Evolutionary conservation across 2,113 vertebrate genomes (phyloP).

Genomic region (Corythoichthys haematopterus): DNA sequence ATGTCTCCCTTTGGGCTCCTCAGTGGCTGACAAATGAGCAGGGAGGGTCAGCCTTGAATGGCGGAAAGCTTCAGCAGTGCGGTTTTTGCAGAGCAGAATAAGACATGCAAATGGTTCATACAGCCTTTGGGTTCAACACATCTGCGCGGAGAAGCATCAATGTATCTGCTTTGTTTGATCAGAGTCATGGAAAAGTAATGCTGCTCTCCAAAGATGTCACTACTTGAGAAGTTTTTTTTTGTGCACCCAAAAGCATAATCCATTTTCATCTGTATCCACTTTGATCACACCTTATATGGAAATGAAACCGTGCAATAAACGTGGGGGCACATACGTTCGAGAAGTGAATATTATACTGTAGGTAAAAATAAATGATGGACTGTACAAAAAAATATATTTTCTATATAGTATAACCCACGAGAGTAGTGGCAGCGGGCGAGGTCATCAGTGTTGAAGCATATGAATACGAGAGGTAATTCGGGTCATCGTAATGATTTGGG

Average conservation of each 20-base stretch:
- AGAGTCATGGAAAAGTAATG: neutral
- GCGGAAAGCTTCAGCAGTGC: neutral
- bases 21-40: slow-evolving; percentile 11
- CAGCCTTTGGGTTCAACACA: neutral
- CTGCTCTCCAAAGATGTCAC: neutral
- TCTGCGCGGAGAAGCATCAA: neutral
- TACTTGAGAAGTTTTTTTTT: neutral
- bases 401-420: no score
- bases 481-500: no score
- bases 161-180: neutral
- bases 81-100: slow-evolving; percentile 9
- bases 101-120: neutral
- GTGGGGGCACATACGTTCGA: neutral
- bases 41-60: slow-evolving; percentile 6
- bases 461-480: no score
- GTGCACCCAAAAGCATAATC: neutral
- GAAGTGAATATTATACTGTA: no score
- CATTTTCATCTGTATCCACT: slow-evolving; percentile 1
- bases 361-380: no score
- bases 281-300: slow-evolving; percentile 6
- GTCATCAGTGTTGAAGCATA: no score
- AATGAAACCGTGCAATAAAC: neutral
- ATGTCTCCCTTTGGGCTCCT: slow-evolving; percentile 18
- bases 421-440: no score
- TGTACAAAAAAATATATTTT: neutral